phyloP scores from a whole-genome alignment of 2,113 vertebrate species.

The Hydrolagus affinis region DNA sequence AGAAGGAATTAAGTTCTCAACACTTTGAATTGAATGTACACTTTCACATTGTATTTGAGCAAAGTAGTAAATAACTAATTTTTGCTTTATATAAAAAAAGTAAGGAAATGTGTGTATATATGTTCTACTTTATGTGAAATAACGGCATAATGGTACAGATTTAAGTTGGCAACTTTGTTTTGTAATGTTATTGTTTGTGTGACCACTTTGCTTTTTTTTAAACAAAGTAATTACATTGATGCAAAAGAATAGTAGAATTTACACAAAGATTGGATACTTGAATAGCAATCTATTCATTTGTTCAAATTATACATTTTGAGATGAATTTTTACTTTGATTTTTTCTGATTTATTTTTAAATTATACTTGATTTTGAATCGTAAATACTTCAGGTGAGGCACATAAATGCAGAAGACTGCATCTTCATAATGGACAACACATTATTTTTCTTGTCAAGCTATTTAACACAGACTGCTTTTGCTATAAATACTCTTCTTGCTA shows the following conservation, averaged over 20 bases:
- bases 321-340: too few relatives aligned
- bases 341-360: too few relatives aligned
- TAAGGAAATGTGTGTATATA: background rate
- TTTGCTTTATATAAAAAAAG: background rate
- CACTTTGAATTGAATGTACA: background rate
- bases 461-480: too few relatives aligned
- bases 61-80: too few relatives aligned
- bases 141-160: background rate
- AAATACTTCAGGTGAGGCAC: too few relatives aligned
- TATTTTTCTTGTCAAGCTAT: too few relatives aligned
- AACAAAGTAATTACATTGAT: too few relatives aligned
- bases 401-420: too few relatives aligned
- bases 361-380: too few relatives aligned
- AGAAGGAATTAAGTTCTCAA: constrained; percentile 25
- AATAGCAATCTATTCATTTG: background rate
- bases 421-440: too few relatives aligned
- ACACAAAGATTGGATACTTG: background rate
- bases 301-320: background rate
- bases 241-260: background rate
- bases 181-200: background rate
- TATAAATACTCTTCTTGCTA: too few relatives aligned
- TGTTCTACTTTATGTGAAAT: background rate
- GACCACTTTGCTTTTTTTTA: background rate
- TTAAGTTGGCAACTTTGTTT: background rate
- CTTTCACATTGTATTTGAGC: background rate